Base-by-base conservation (phyloP, 2,113 vertebrate species). In the Ranitomeya variabilis region DNA sequence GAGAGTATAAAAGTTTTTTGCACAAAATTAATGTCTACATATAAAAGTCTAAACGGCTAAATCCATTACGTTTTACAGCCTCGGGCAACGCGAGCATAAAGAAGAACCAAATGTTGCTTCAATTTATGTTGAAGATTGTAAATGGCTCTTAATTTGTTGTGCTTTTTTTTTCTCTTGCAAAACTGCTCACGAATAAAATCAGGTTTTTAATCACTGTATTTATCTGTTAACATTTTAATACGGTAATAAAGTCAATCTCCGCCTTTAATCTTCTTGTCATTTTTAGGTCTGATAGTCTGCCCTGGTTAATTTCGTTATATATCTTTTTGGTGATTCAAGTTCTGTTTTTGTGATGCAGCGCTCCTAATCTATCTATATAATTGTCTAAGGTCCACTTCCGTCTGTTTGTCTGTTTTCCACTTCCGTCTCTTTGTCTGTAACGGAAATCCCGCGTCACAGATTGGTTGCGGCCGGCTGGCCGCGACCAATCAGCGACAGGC, bases 11-110 rank as follows among this genome's bases (percentile, higher is more conserved):
- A 31, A 85, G 67, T 57, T 52, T 67, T 57, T 73, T 54, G 83
- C 52, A 85, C 51, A 69, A 71, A 55, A 73, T 73, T 71, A 73
- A 73, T 69, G 83, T 37, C 52, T 55, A 71, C n/a, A 19, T 57
- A 26, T 85, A 85, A 85, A 57, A 73, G 51, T 19, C 83, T 85
- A 85, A 85, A 85, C 52, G 54, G 66, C 83, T 73, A 73, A 85
- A 73, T 67, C 83, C 23, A 85, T 85, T 71, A 23, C 67, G n/a
- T 73, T 73, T 85, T 73, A 85, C 11, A 57, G 67, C 83, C 57
- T 23, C 51, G 55, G 82, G 82, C 82, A n/a, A 23, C 62, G 52
- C 31, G 4, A 7, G 51, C 45, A 71, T 57, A 71, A 57, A 52
- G 51, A 84, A 57, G 67, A 85, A 37, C 15, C 83, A 85, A 85